phyloP scores from a whole-genome alignment of 2,888 invertebrate species.

The Eretmocerus hayati region DNA sequence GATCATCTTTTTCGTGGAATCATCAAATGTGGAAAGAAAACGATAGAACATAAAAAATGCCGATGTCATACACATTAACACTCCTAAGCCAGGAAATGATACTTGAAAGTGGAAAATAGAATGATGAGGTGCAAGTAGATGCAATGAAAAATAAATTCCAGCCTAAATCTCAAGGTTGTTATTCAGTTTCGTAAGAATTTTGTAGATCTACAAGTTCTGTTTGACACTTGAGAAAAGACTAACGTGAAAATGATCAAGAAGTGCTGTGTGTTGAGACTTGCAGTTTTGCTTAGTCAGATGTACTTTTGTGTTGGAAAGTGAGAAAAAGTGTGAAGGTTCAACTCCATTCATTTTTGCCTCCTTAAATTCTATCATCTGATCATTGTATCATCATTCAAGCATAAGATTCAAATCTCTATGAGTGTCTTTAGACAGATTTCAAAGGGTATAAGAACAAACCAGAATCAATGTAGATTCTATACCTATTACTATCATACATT shows the following conservation, averaged over 20 bases:
- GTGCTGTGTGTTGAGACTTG: slow-evolving; percentile 28
- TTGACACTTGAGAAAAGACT: too few relatives aligned
- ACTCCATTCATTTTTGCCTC: slow-evolving; percentile 15
- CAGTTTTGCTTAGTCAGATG: slow-evolving; percentile 31
- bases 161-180: too few relatives aligned
- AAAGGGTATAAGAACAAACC: too few relatives aligned
- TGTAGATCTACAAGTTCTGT: too few relatives aligned
- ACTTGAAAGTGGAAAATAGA: too few relatives aligned
- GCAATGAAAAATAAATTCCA: too few relatives aligned
- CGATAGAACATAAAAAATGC: slow-evolving; percentile 33
- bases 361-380: slow-evolving; percentile 19
- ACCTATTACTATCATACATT: slow-evolving; percentile 7
- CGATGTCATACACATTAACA: slow-evolving; percentile 33
- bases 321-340: slow-evolving; percentile 14
- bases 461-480: too few relatives aligned
- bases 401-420: slow-evolving; percentile 14
- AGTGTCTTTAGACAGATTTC: slow-evolving; percentile 14
- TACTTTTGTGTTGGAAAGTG: slow-evolving; percentile 28
- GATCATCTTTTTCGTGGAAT: slow-evolving; percentile 33
- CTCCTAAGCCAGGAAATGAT: slow-evolving; percentile 26
- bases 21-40: slow-evolving; percentile 37
- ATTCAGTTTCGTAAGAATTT: too few relatives aligned
- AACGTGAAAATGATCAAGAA: slow-evolving; percentile 8
- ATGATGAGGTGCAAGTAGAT: too few relatives aligned
- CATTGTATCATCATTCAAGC: slow-evolving; percentile 16